Percentiles rank a stretch among this genome's conserved stretches.
Conservation (phyloP, 2,888 invertebrate genomes). For the Trissolcus japonicus region DNA sequence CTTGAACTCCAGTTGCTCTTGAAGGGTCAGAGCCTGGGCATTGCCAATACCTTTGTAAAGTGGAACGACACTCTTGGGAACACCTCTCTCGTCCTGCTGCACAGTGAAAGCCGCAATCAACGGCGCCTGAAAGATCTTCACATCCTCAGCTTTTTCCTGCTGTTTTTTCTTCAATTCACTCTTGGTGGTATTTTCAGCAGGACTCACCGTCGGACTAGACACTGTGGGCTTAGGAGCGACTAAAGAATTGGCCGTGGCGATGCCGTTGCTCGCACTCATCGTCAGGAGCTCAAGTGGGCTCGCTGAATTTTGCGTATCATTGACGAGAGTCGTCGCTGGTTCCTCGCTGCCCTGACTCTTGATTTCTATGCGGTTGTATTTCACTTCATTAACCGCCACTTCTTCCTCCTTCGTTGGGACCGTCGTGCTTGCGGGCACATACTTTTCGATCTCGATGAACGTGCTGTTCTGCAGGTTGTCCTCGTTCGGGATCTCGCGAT, state of each 20-base stretch:
- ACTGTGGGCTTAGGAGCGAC: conserved; percentile 67
- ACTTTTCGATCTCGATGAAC: conserved; percentile 68
- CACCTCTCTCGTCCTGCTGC: conserved; percentile 86
- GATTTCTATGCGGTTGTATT: conserved; percentile 52
- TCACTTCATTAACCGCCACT: conserved; percentile 59
- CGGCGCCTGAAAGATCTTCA: conserved; percentile 89
- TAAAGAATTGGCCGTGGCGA: conserved; percentile 66
- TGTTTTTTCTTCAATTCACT: conserved; percentile 72
- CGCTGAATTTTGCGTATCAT: conserved; percentile 60
- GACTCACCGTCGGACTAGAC: conserved; percentile 54
- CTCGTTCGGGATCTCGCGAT: conserved; percentile 68
- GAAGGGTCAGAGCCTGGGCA: conserved; percentile 70
- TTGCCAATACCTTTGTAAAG: conserved; percentile 79
- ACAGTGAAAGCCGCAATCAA: conserved; percentile 90
- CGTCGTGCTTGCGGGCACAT: conserved; percentile 53
- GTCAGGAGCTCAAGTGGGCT: conserved; percentile 63
- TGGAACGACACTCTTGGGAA: conserved; percentile 88
- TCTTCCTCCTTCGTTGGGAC: conserved; percentile 48
- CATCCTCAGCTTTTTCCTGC: conserved; percentile 78
- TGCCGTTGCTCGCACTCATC: conserved; percentile 67
- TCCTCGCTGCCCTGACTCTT: conserved; percentile 21
- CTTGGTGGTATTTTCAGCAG: conserved; percentile 41
- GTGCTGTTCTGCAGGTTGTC: conserved; percentile 73
- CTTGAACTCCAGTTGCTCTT: conserved; percentile 80
- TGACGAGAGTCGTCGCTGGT: conserved; percentile 41